Base-by-base conservation (phyloP, 2,888 invertebrate genomes). In the Cerceris rybyensis region DNA sequence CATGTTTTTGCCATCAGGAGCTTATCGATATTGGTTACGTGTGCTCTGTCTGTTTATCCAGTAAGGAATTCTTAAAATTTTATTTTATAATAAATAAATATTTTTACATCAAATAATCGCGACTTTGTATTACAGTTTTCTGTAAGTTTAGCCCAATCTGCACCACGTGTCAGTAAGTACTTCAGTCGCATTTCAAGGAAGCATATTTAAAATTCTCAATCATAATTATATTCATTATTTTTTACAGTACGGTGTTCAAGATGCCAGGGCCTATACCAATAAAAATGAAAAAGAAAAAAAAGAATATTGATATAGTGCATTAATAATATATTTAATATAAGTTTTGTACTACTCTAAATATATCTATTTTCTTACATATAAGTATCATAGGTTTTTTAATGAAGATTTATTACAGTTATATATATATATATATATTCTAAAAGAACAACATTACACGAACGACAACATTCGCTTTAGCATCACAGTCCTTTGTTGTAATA, bases 111-210 rank as follows among this genome's bases (percentile, higher is more conserved):
- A 43, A 11, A 14, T 59, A 75, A 49, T 61, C 49, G 65, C 58
- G 78, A 43, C 88, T 89, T 86, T 93, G 93, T 87, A 84, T 94
- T 95, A 89, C 94, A 98, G 98, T 99, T 85, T 99, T 98, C 93
- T 99, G 99, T 93, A 97, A 97, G 92, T 98, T 98, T 93, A 98
- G 98, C 91, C 98, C 99, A 0, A 98, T 99, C 86, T 99, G 99
- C 93, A 98, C 98, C 39, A 99, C 98, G 52, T 99, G 99, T 93
- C 98, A 98, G 97, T 97, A 93, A 96, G 97, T 97, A 93, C 90
- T 65, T 43, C 13, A 16, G 42, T 52, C 16, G 6, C 13, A 52
- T 55, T 42, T 17, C 50, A 52, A 54, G 9, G 57, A 13, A 16
- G 13, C 41, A 28, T 61, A 11, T 60, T 8, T 14, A 4, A 63